Evolutionary conservation across 2,888 invertebrate species (phyloP).

Genomic region (Oxycera nigricornis): DNA sequence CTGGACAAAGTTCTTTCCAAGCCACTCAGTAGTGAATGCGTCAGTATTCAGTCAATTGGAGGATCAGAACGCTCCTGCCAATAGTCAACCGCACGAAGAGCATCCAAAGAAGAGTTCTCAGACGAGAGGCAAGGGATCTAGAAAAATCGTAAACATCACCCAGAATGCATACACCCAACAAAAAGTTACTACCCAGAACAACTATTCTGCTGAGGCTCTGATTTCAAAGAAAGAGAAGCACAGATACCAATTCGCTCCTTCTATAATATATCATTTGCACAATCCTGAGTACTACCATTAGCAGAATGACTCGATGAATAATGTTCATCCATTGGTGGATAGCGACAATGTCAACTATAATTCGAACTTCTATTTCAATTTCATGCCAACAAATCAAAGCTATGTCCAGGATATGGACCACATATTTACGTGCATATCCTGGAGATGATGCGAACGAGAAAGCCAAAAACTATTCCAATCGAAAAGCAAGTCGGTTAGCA

Average conservation of each 20-base stretch:
- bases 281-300: conserved; percentile 36
- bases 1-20: not conserved
- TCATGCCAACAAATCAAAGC: conserved; percentile 45
- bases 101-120: not conserved
- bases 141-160: not conserved
- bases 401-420: conserved; percentile 47
- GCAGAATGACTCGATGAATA: not conserved
- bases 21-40: not conserved
- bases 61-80: conserved; percentile 53
- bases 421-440: conserved; percentile 45
- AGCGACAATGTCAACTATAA: conserved; percentile 26
- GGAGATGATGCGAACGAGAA: not conserved
- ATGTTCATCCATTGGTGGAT: not conserved
- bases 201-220: conserved; percentile 50
- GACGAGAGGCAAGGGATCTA: not conserved
- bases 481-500: not conserved
- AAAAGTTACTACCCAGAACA: conserved; percentile 40
- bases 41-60: conserved; percentile 66
- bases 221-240: conserved; percentile 49
- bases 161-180: not conserved
- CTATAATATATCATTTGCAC: conserved; percentile 24
- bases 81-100: not conserved
- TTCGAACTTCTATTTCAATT: conserved; percentile 48
- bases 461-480: not conserved
- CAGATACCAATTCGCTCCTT: conserved; percentile 5